These are phyloP conservation scores for Lordiphosa fenestrarum DNA, from an alignment of 2,888 invertebrate genomes.

Conservation along the genomic window DNA sequence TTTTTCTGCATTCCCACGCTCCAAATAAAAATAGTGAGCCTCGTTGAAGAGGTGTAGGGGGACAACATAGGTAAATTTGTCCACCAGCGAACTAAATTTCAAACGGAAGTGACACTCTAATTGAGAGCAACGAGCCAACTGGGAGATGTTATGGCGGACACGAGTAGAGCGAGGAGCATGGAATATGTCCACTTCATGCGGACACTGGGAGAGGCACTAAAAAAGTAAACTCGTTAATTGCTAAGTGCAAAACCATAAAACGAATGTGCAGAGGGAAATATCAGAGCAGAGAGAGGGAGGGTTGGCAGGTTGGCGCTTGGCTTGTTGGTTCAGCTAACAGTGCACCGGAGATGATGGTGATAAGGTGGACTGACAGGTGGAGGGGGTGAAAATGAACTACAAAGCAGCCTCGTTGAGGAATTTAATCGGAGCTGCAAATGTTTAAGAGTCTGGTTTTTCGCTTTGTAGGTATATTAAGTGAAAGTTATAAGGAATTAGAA, in stretches of 20 bases:
- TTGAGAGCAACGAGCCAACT: constrained; percentile 62
- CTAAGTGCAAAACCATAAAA: constrained; percentile 61
- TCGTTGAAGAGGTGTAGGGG: neutral
- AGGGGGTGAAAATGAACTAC: neutral
- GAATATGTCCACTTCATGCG: constrained; percentile 38
- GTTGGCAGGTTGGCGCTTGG: constrained; percentile 1
- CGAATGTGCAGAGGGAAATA: constrained; percentile 20
- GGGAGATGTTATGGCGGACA: constrained; percentile 38
- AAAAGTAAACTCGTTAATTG: constrained; percentile 57
- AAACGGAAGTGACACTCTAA: constrained; percentile 62
- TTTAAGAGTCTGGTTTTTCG: too few species aligned
- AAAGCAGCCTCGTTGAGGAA: neutral
- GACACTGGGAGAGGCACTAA: constrained; percentile 38
- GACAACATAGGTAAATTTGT: constrained; percentile 53
- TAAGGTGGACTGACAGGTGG: neutral
- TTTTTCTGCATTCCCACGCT: too few species aligned
- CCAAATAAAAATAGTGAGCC: too few species aligned
- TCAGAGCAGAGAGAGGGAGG: constrained; percentile 3
- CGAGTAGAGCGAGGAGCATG: neutral
- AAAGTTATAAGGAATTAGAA: too few species aligned
- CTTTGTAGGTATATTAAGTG: too few species aligned
- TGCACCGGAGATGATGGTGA: too few species aligned
- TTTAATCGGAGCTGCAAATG: too few species aligned
- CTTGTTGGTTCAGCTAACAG: neutral
- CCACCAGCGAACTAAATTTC: constrained; percentile 47